Base-by-base conservation (phyloP, 2,113 vertebrate genomes). In the human region DNA sequence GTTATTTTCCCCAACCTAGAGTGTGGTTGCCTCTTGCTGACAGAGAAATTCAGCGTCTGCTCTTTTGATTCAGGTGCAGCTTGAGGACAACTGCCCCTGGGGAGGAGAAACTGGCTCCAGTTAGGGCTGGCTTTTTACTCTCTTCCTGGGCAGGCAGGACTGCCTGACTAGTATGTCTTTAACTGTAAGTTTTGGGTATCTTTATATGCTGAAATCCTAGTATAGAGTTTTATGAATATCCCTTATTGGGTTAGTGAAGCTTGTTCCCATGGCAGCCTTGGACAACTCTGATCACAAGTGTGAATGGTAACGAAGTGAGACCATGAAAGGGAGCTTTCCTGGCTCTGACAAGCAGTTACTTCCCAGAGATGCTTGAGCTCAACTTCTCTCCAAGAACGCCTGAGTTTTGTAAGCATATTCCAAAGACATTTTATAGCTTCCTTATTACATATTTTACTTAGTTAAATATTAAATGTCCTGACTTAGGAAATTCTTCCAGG, bases 381-480 rank as follows among this genome's bases (percentile, higher is more conserved):
- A 50, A 6, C 84, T 92, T 70, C 75, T 82, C 23, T 45, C 40
- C 52, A 45, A 52, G 84, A 86, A 95, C 52, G 23, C 81, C 73
- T 27, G 25, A 50, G 5, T 76, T 94, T 59, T 82, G 12, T n/a
- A 38, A 61, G 40, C 6, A 5, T 75, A 70, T 22, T 83, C 61
- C 89, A 45, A 35, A 78, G 59, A 64, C 23, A 40, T 72, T 73
- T 68, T 91, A 59, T 48, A 96, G 75, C 45, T 89, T 89, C 73
- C 68, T 96, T 88, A 57, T 55, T 88, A 76, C 6, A 35, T 55
- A 64, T 64, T 96, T 90, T 45, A 38, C 64, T 94, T 95, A 86
- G 55, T 70, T 43, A 81, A 92, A 81, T 94, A 93, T 75, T 83
- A 84, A 90, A 23, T 89, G 78, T 50, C 8, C 82, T 57, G 61